These are phyloP conservation scores for Catocala fraxini DNA, from an alignment of 2,888 invertebrate species.

Conservation along the genomic window DNA sequence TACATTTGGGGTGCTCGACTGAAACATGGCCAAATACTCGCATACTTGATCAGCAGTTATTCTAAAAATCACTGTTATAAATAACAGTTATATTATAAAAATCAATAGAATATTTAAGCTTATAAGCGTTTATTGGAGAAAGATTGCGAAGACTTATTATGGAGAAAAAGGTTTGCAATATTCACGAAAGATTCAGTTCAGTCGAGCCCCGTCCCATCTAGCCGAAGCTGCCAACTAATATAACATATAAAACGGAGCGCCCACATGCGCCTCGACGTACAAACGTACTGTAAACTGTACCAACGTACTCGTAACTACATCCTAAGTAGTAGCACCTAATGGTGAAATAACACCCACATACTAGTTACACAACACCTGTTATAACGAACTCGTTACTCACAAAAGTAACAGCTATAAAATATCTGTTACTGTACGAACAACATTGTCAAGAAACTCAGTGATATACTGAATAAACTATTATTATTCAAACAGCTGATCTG, in stretches of 20 bases:
- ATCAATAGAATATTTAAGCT: too few relatives aligned
- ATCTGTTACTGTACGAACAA: slow-evolving; percentile 3
- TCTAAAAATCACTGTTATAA: background rate
- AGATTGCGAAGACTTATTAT: too few relatives aligned
- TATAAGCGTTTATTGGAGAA: too few relatives aligned
- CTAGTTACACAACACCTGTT: slow-evolving; percentile 54
- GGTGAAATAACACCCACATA: slow-evolving; percentile 69
- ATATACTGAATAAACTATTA: slow-evolving; percentile 8
- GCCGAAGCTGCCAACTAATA: slow-evolving; percentile 60
- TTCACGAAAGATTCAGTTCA: background rate
- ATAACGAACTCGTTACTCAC: slow-evolving; percentile 37
- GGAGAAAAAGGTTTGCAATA: background rate
- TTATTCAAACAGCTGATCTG: slow-evolving; percentile 18
- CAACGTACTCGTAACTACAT: slow-evolving; percentile 54
- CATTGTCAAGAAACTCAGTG: background rate
- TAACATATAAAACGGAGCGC: slow-evolving; percentile 46
- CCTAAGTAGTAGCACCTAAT: slow-evolving; percentile 83
- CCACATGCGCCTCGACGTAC: slow-evolving; percentile 28
- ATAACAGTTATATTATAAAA: background rate
- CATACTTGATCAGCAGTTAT: background rate
- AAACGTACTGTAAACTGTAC: slow-evolving; percentile 32
- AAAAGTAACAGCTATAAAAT: slow-evolving; percentile 13
- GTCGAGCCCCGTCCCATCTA: slow-evolving; percentile 39
- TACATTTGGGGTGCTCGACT: slow-evolving; percentile 44
- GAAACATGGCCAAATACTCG: background rate